Evolutionary conservation across 1,140 invertebrate species (phyloP).

Genomic region (Nasonia vitripennis): DNA sequence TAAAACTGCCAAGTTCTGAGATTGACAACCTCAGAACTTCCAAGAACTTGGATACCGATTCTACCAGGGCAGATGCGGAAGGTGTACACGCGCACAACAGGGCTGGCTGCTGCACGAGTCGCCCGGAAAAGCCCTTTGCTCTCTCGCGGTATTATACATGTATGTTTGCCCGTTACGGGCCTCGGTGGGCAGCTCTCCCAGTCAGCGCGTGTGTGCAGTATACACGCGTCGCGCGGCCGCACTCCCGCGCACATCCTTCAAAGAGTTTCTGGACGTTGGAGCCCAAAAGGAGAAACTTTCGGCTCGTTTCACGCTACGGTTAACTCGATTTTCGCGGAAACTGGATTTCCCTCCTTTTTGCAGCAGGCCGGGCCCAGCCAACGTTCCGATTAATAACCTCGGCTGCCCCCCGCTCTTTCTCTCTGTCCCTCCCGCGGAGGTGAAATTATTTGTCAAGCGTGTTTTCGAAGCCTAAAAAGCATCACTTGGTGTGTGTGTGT

Average conservation of each 20-base stretch:
- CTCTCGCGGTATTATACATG: not conserved
- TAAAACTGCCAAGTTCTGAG: too few species aligned
- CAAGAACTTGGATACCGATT: too few species aligned
- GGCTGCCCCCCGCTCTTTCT: not conserved
- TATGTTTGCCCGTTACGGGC: not conserved
- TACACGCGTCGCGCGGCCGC: not conserved
- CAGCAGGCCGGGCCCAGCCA: not conserved
- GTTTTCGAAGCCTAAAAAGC: not conserved
- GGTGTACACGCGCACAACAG: too few species aligned
- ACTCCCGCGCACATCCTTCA: slow-evolving; percentile 27
- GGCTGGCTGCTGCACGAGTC: too few species aligned
- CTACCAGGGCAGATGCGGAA: too few species aligned
- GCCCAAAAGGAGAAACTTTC: slow-evolving; percentile 45
- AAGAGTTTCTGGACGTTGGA: slow-evolving; percentile 43
- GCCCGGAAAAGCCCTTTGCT: not conserved
- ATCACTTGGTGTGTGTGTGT: not conserved
- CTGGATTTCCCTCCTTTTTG: slow-evolving; percentile 40
- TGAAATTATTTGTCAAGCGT: slow-evolving; percentile 21
- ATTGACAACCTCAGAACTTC: too few species aligned
- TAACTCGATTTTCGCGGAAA: slow-evolving; percentile 49
- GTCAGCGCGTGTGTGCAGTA: not conserved
- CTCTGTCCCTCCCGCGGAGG: not conserved
- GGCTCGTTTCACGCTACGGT: slow-evolving; percentile 49
- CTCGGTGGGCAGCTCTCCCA: not conserved
- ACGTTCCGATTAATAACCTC: slow-evolving; percentile 40